Percentiles rank a stretch among this genome's conserved stretches.
These are phyloP conservation scores for Leptopilina boulardi DNA, from an alignment of 1,140 invertebrate species.

Conservation along the genomic window DNA sequence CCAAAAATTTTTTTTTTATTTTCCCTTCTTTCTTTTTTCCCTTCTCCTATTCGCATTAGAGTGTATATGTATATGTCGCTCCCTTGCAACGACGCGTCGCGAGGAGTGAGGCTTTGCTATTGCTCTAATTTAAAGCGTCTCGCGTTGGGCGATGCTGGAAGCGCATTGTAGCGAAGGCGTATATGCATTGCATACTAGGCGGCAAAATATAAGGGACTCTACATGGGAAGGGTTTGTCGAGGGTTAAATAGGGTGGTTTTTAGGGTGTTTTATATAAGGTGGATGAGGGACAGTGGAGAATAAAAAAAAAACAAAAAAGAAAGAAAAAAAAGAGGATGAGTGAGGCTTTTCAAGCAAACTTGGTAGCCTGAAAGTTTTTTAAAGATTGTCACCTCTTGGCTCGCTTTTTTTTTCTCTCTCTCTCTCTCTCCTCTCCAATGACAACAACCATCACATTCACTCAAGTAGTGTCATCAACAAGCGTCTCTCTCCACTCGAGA, in stretches of 20 bases:
- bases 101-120: constrained; percentile 38
- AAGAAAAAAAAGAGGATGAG: constrained; percentile 46
- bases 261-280: neutral
- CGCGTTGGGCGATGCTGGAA: constrained; percentile 44
- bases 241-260: constrained; percentile 1
- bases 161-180: constrained; percentile 60
- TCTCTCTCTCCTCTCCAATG: constrained; percentile 34
- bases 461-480: constrained; percentile 42
- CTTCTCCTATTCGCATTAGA: constrained; percentile 31
- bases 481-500: constrained; percentile 14
- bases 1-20: neutral
- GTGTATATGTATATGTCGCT: too few relatives aligned
- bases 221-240: constrained; percentile 30
- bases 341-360: constrained; percentile 64
- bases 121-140: constrained; percentile 62
- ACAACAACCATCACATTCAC: constrained; percentile 44
- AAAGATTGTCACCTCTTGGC: constrained; percentile 65
- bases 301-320: constrained; percentile 26
- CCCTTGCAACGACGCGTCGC: constrained; percentile 31
- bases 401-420: constrained; percentile 44
- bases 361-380: constrained; percentile 65
- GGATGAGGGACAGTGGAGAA: constrained; percentile 27
- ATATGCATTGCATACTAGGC: constrained; percentile 49
- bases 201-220: constrained; percentile 49
- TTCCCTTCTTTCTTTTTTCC: neutral